These are phyloP conservation scores for Tachysurus vachellii DNA, from an alignment of 2,113 vertebrate genomes.

Conservation along the genomic window DNA sequence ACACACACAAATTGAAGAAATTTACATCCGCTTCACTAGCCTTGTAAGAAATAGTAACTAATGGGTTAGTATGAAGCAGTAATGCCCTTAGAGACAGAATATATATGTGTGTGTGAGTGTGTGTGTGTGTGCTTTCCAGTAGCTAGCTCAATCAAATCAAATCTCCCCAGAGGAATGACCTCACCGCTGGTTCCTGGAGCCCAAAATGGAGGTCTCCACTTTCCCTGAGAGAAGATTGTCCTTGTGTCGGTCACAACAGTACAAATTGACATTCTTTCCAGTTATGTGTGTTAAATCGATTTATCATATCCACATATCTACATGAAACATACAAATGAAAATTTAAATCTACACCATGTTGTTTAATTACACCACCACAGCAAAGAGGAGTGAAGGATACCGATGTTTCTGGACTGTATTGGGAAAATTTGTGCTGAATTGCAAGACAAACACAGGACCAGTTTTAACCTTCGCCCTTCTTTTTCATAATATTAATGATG, in stretches of 20 bases:
- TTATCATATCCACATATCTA: neutral
- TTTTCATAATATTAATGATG: slow-evolving; percentile 44
- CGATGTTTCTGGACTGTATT: neutral
- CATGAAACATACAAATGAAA: neutral
- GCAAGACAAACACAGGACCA: neutral
- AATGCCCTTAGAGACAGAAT: slow-evolving; percentile 18
- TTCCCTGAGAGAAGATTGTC: slow-evolving; percentile 37
- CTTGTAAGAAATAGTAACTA: neutral
- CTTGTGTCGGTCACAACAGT: slow-evolving; percentile 45
- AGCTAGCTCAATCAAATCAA: slow-evolving; percentile 60
- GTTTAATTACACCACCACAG: neutral
- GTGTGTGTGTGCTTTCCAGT: slow-evolving; percentile 22
- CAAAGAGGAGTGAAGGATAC: neutral
- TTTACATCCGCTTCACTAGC: neutral
- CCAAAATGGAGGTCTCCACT: slow-evolving; percentile 37
- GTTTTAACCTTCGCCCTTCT: neutral
- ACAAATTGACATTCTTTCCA: slow-evolving; percentile 51
- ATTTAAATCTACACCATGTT: too few species aligned
- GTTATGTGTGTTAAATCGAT: too few species aligned
- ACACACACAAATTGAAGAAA: neutral
- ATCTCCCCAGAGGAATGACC: slow-evolving; percentile 62
- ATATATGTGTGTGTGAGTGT: neutral
- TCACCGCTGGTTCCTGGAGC: slow-evolving; percentile 57
- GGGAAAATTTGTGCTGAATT: neutral
- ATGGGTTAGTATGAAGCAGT: slow-evolving; percentile 17